These are phyloP conservation scores for Platalea minor DNA, from an alignment of 2,797 vertebrate genomes.

Conservation along the genomic window DNA sequence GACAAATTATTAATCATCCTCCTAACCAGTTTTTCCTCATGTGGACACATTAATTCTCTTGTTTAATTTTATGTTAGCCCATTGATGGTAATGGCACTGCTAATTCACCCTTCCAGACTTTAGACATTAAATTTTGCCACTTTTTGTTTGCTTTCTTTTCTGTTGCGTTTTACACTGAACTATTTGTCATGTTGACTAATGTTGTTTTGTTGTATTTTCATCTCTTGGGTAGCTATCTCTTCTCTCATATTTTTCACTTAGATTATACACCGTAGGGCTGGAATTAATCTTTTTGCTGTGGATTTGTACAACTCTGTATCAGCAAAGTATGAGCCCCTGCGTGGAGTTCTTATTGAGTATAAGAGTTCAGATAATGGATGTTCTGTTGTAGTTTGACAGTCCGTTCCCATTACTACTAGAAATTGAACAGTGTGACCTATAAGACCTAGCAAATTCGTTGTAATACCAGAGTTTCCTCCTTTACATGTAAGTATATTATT, in stretches of 20 bases:
- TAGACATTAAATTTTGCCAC: background rate
- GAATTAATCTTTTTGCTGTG: background rate
- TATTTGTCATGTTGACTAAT: background rate
- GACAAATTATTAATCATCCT: background rate
- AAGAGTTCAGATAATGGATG: background rate
- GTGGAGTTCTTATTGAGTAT: background rate
- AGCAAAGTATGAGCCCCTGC: background rate
- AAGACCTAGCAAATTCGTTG: background rate
- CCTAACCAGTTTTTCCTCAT: background rate
- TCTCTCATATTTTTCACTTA: background rate
- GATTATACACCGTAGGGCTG: background rate
- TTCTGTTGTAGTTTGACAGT: background rate
- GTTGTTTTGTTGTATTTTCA: background rate
- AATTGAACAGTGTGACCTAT: background rate
- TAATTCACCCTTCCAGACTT: background rate
- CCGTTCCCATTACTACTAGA: background rate
- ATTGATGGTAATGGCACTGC: background rate
- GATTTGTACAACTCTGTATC: background rate
- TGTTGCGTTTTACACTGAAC: background rate
- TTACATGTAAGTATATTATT: conserved; percentile 53
- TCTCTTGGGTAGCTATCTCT: background rate
- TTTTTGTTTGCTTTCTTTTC: background rate
- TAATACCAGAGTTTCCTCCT: conserved; percentile 2
- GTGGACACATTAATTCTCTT: background rate
- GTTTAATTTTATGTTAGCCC: background rate